These are phyloP conservation scores for Ceyx melanurus DNA, from an alignment of 2,113 vertebrate genomes.

Conservation along the genomic window DNA sequence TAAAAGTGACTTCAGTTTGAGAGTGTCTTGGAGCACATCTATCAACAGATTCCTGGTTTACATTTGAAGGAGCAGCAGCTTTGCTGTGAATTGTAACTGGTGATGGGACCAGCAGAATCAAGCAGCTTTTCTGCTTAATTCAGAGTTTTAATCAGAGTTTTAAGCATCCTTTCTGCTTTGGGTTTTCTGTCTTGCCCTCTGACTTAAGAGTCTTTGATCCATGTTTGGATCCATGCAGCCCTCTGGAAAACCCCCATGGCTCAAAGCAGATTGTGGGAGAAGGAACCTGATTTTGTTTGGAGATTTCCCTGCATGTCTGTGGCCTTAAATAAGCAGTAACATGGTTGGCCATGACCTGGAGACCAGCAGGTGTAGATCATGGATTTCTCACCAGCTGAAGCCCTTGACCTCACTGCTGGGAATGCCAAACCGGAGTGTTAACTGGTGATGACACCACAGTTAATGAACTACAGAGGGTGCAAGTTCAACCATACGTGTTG, in stretches of 20 bases:
- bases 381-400: background rate
- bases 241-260: background rate
- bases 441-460: background rate
- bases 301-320: background rate
- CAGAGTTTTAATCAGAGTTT: too few species aligned
- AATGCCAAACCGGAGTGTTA: background rate
- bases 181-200: background rate
- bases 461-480: background rate
- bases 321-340: background rate
- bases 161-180: background rate
- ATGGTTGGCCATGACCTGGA: background rate
- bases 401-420: rapidly evolving
- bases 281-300: background rate
- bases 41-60: background rate
- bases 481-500: background rate
- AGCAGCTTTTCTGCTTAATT: background rate
- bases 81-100: background rate
- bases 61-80: background rate
- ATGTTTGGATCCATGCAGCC: background rate
- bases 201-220: background rate
- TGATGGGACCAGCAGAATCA: background rate
- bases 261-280: background rate
- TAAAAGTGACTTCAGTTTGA: background rate
- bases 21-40: background rate
- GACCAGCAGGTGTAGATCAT: background rate